Percentiles rank a stretch among this genome's conserved stretches.
Conservation (phyloP, 2,113 vertebrate species). For the Oceanites oceanicus region DNA sequence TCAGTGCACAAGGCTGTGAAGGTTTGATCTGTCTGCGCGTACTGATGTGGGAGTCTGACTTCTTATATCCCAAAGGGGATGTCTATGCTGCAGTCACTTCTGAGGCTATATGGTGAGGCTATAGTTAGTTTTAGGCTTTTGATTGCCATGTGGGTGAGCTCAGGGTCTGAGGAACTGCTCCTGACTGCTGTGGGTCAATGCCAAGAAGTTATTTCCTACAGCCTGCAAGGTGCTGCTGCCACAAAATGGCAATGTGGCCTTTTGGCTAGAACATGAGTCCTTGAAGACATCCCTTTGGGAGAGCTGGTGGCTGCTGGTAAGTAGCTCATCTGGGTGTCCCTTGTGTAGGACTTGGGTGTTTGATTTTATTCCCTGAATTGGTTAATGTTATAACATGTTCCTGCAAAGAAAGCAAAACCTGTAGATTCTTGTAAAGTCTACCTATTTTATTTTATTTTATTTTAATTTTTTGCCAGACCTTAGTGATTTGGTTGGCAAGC, state of each 20-base stretch:
- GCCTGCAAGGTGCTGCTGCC: not conserved
- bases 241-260: not conserved
- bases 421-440: not conserved
- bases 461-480: not conserved
- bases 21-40: not conserved
- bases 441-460: not conserved
- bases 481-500: not conserved
- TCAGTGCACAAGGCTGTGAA: not conserved
- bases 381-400: slow-evolving; percentile 8
- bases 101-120: not conserved
- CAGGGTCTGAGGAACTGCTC: not conserved
- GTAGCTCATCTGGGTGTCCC: not conserved
- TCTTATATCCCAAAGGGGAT: not conserved
- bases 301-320: not conserved
- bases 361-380: not conserved
- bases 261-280: not conserved
- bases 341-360: not conserved
- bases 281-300: not conserved
- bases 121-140: not conserved
- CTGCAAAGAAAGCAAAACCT: not conserved
- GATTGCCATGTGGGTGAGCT: not conserved
- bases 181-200: not conserved
- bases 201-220: not conserved
- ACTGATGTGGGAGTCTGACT: not conserved
- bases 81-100: not conserved